Evolutionary conservation across 2,797 vertebrate species (phyloP).

Genomic region (Hephaestus fuliginosus): DNA sequence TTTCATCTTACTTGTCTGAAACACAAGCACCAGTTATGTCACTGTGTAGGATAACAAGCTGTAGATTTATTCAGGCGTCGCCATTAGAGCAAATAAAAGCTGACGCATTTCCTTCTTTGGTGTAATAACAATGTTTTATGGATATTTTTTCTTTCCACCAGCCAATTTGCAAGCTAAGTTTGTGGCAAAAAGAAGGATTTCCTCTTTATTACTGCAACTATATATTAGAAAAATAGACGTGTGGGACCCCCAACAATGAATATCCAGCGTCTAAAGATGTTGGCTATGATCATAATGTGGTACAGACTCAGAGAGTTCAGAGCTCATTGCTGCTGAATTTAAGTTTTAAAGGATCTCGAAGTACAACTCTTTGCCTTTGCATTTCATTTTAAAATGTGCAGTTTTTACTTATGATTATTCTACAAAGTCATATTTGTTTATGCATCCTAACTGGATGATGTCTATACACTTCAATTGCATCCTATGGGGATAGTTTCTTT

Average conservation of each 20-base stretch:
- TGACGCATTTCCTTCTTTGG: background rate
- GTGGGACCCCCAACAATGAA: background rate
- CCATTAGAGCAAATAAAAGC: background rate
- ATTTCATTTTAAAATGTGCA: background rate
- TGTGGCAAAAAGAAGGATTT: background rate
- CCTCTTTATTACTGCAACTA: background rate
- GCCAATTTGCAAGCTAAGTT: background rate
- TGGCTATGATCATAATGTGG: background rate
- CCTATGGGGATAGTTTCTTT: background rate
- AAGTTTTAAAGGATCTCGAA: no score
- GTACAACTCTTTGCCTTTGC: background rate
- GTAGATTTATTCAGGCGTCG: no score
- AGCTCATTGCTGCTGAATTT: no score
- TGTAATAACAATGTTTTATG: background rate
- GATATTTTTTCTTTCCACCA: background rate
- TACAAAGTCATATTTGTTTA: background rate
- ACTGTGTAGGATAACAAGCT: background rate
- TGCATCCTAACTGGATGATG: background rate
- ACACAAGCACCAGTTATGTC: background rate
- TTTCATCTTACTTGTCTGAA: background rate
- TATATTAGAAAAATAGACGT: background rate
- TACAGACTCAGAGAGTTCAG: background rate
- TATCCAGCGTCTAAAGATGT: background rate
- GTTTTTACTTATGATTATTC: no score
- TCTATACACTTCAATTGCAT: background rate